phyloP scores from a whole-genome alignment of 2,797 vertebrate species.

The Sus cebifrons region DNA sequence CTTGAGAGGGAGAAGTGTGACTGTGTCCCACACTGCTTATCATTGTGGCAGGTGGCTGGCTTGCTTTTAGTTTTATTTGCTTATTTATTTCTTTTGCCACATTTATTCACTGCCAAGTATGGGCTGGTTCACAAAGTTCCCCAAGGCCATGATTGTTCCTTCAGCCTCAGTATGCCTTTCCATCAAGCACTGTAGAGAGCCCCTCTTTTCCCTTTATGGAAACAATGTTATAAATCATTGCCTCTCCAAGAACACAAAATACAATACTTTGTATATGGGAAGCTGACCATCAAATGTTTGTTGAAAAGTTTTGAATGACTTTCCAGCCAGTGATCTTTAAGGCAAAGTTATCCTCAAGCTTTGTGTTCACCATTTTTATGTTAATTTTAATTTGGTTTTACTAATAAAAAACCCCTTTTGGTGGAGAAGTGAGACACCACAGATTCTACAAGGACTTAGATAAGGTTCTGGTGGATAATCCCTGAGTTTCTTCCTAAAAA shows the following conservation, averaged over 20 bases:
- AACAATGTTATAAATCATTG: slow-evolving; percentile 48
- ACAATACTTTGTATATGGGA: neutral
- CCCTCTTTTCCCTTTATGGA: neutral
- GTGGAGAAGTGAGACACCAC: neutral
- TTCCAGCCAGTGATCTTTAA: neutral
- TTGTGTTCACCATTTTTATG: neutral
- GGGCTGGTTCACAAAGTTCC: neutral
- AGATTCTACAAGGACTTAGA: neutral
- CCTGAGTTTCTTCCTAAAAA: neutral
- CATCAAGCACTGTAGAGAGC: neutral
- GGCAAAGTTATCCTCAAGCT: neutral
- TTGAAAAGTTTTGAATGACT: slow-evolving; percentile 61
- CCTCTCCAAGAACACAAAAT: slow-evolving; percentile 10
- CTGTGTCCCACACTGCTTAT: neutral
- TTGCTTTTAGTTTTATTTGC: slow-evolving; percentile 12
- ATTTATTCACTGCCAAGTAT: neutral
- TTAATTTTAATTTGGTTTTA: slow-evolving; percentile 55
- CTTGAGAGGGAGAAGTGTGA: neutral
- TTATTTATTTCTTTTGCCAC: neutral
- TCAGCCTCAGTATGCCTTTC: neutral
- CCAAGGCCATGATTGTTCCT: neutral
- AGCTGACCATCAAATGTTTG: neutral
- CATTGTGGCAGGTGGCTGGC: neutral
- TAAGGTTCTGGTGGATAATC: slow-evolving; percentile 6
- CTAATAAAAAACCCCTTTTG: slow-evolving; percentile 16